Percentiles rank a stretch among this genome's conserved stretches.
phyloP scores from a whole-genome alignment of 2,113 vertebrate species.

The Amphiprion percula region DNA sequence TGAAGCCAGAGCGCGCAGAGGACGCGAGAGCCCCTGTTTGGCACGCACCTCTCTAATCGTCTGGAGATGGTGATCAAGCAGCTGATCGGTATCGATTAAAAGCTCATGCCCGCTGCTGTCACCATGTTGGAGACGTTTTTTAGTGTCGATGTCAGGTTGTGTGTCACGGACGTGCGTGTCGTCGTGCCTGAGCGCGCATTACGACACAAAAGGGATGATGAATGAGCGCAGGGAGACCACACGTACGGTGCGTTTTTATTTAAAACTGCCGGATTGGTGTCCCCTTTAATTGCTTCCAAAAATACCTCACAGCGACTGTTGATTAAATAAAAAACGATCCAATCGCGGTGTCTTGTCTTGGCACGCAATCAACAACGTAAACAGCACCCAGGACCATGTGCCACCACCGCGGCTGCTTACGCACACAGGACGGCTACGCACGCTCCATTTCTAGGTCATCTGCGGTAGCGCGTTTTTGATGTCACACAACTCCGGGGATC shows the following conservation, averaged over 20 bases:
- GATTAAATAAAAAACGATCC: slow-evolving; percentile 13
- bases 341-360: slow-evolving; percentile 29
- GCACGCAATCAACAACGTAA: slow-evolving; percentile 48
- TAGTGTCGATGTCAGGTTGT: neutral
- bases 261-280: neutral
- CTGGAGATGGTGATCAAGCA: neutral
- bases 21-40: slow-evolving; percentile 19
- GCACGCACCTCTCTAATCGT: slow-evolving; percentile 34
- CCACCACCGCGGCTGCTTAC: slow-evolving; percentile 57
- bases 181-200: slow-evolving; percentile 26
- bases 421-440: slow-evolving; percentile 45
- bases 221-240: slow-evolving; percentile 12
- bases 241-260: neutral
- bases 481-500: slow-evolving; percentile 62
- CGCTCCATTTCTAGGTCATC: slow-evolving; percentile 80
- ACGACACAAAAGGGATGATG: slow-evolving; percentile 15
- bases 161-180: neutral
- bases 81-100: neutral
- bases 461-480: slow-evolving; percentile 56
- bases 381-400: slow-evolving; percentile 46
- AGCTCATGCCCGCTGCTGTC: neutral
- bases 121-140: neutral
- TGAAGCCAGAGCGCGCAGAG: slow-evolving; percentile 41
- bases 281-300: slow-evolving; percentile 31
- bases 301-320: neutral